Evolutionary conservation across 2,113 vertebrate species (phyloP).

Genomic region (Eleginops maclovinus): DNA sequence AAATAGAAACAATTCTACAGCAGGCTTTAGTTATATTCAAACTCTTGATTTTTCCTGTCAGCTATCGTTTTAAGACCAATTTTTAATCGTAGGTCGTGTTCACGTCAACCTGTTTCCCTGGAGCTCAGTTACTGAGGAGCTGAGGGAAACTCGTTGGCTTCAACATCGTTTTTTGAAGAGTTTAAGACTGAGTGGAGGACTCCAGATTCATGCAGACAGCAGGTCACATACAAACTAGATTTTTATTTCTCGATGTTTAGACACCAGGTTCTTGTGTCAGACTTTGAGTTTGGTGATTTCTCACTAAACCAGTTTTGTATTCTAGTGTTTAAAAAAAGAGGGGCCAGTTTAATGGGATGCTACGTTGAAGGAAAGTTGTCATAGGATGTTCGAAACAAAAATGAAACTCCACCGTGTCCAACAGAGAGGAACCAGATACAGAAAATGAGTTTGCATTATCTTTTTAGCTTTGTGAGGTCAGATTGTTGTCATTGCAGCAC

Average conservation of each 20-base stretch:
- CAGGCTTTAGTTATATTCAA: conserved; percentile 90
- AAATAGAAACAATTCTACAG: conserved; percentile 86
- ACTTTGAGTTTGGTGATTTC: neutral
- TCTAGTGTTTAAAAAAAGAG: neutral
- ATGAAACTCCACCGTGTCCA: conserved; percentile 6
- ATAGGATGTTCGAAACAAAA: neutral
- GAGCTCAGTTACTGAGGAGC: neutral
- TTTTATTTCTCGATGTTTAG: neutral
- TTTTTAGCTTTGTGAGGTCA: neutral
- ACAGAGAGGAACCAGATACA: neutral
- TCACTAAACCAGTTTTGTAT: neutral
- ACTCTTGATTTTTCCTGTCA: conserved; percentile 27
- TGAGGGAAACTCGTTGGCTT: conserved; percentile 11
- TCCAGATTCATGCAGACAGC: conserved; percentile 19
- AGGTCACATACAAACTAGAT: conserved; percentile 14
- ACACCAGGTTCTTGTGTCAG: neutral
- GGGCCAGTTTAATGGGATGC: neutral
- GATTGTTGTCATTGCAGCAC: neutral
- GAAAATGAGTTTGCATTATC: neutral
- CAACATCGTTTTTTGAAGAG: neutral
- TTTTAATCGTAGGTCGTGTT: neutral
- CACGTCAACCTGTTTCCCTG: conserved; percentile 23
- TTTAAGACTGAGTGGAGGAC: conserved; percentile 9
- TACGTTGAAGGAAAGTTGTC: neutral
- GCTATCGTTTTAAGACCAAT: conserved; percentile 22